Percentiles rank a stretch among this genome's conserved stretches.
These are phyloP conservation scores for Coranthus polyacanthus DNA, from an alignment of 2,797 vertebrate species.

Conservation along the genomic window DNA sequence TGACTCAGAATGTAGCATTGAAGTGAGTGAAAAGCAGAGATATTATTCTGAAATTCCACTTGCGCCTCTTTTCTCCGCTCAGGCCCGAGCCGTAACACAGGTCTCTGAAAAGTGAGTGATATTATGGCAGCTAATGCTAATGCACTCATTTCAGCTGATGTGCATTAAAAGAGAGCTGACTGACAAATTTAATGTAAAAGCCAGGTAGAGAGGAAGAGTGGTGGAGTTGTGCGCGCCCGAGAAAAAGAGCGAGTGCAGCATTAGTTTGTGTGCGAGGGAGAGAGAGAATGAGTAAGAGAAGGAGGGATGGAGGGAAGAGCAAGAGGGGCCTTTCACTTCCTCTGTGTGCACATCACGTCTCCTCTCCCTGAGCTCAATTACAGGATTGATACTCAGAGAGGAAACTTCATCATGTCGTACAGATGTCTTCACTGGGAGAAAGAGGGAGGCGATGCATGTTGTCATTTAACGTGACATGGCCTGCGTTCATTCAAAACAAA, in stretches of 20 bases:
- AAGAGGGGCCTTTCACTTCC: constrained; percentile 64
- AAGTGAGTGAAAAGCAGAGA: constrained; percentile 53
- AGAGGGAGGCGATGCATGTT: constrained; percentile 71
- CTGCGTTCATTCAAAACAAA: constrained; percentile 67
- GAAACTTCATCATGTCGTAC: constrained; percentile 89
- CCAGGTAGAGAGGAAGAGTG: constrained; percentile 48
- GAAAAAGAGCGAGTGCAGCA: constrained; percentile 9
- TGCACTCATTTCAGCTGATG: constrained; percentile 69
- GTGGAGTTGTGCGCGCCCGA: constrained; percentile 4
- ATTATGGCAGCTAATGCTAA: constrained; percentile 61
- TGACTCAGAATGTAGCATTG: constrained; percentile 34
- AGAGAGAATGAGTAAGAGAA: constrained; percentile 5
- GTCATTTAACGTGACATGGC: constrained; percentile 82
- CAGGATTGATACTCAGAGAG: constrained; percentile 86
- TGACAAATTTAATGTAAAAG: constrained; percentile 62
- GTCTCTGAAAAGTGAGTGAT: constrained; percentile 39
- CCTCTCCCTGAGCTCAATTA: constrained; percentile 86
- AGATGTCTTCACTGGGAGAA: constrained; percentile 85
- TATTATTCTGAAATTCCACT: constrained; percentile 44
- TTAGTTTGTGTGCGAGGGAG: constrained; percentile 2
- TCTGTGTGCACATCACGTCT: constrained; percentile 85
- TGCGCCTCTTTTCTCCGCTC: constrained; percentile 10
- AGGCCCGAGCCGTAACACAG: constrained; percentile 29
- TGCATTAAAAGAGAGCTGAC: constrained; percentile 69
- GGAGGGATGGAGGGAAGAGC: constrained; percentile 36